Conservation (phyloP, 2,888 invertebrate species). For the Himalopsyche japonica region DNA sequence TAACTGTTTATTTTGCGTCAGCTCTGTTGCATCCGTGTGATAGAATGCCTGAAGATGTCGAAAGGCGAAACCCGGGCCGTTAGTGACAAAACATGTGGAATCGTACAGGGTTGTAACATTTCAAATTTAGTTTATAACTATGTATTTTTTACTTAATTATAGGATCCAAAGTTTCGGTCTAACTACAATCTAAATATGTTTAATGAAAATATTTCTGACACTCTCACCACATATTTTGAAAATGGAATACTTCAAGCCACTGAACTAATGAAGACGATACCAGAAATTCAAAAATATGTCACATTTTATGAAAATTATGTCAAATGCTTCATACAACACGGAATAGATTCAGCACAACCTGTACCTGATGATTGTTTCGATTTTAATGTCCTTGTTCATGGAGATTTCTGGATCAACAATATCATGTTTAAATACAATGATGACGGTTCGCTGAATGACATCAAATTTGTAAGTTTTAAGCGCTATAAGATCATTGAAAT, state of each 20-base stretch:
- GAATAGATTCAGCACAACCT: slow-evolving; percentile 7
- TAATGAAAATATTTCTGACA: slow-evolving; percentile 19
- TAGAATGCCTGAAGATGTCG: too few species aligned
- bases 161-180: slow-evolving; percentile 30
- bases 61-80: too few species aligned
- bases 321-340: slow-evolving; percentile 8
- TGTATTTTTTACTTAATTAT: background rate
- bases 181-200: slow-evolving; percentile 23
- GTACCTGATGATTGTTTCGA: slow-evolving; percentile 39
- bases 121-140: too few species aligned
- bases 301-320: slow-evolving; percentile 9
- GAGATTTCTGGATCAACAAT: slow-evolving; percentile 60
- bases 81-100: too few species aligned
- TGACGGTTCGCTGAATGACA: slow-evolving; percentile 47
- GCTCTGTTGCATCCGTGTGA: too few species aligned
- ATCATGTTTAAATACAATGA: slow-evolving; percentile 55
- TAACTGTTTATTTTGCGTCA: too few species aligned
- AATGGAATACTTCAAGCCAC: slow-evolving; percentile 31
- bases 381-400: slow-evolving; percentile 57
- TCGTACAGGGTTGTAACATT: too few species aligned
- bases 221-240: slow-evolving; percentile 7
- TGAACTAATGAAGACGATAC: slow-evolving; percentile 19
- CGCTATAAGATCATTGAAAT: background rate
- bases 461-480: slow-evolving; percentile 49
- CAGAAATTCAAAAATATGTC: slow-evolving; percentile 20